These are phyloP conservation scores for Anolis sagrei DNA, from an alignment of 2,113 vertebrate genomes.

Conservation along the genomic window DNA sequence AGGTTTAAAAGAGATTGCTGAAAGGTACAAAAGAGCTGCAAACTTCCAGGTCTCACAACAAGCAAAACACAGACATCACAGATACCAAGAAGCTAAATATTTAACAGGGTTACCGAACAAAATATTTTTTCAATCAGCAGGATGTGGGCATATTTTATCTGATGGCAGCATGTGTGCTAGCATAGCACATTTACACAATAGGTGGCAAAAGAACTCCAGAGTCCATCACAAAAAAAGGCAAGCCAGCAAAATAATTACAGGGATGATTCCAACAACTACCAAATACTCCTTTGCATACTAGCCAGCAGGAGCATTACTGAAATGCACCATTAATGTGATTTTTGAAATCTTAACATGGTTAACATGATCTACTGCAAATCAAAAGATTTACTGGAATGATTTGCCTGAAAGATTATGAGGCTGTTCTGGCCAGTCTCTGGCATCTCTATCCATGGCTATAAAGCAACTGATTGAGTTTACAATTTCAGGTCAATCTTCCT, in stretches of 20 bases:
- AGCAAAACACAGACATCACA: conserved; percentile 59
- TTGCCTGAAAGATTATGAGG: not conserved
- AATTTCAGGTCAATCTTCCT: not conserved
- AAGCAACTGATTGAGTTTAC: not conserved
- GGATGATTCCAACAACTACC: not conserved
- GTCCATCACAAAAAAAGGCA: conserved; percentile 42
- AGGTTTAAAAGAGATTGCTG: conserved; percentile 51
- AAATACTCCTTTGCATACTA: not conserved
- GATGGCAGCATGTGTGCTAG: conserved; percentile 16
- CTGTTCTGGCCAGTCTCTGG: not conserved
- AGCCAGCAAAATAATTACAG: not conserved
- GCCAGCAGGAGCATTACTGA: not conserved
- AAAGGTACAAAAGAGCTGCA: conserved; percentile 44
- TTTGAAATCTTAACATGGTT: not conserved
- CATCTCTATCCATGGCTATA: too few relatives aligned
- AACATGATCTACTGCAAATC: not conserved
- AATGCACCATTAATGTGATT: not conserved
- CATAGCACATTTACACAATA: conserved; percentile 2
- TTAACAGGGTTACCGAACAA: conserved; percentile 43
- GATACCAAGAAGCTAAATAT: conserved; percentile 51
- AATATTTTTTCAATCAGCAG: conserved; percentile 63
- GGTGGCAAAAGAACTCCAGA: conserved; percentile 4
- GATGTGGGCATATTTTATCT: conserved; percentile 59
- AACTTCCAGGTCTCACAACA: conserved; percentile 48
- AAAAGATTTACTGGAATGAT: not conserved